Evolutionary conservation across 2,113 vertebrate species (phyloP).

Genomic region (Pseudonaja textilis): DNA sequence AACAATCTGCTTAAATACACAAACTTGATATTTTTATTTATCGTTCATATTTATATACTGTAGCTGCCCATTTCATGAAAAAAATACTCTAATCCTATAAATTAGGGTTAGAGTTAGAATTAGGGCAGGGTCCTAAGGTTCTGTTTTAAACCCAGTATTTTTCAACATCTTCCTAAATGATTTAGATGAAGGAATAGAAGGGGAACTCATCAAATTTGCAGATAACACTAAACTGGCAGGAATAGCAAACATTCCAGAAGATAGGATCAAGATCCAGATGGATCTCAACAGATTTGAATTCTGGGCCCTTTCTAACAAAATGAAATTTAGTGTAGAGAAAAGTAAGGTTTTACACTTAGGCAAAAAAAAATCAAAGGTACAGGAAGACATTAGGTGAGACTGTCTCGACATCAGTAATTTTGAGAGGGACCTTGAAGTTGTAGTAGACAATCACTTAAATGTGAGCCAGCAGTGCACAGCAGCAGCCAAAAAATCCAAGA

Average conservation of each 20-base stretch:
- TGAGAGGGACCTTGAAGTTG: neutral
- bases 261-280: neutral
- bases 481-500: neutral
- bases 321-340: neutral
- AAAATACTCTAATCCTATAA: neutral
- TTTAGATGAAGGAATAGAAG: neutral
- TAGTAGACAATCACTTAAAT: neutral
- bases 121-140: neutral
- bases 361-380: neutral
- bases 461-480: no score
- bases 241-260: neutral
- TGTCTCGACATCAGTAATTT: neutral
- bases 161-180: neutral
- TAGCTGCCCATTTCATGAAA: neutral
- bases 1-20: conserved; percentile 72
- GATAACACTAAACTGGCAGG: neutral
- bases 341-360: neutral
- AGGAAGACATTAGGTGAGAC: neutral
- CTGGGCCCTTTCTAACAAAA: neutral
- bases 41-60: neutral
- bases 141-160: neutral
- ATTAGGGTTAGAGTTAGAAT: neutral
- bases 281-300: neutral
- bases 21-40: neutral
- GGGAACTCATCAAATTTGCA: neutral